Conservation (phyloP, 2,113 vertebrate species). For the Promerops cafer region DNA sequence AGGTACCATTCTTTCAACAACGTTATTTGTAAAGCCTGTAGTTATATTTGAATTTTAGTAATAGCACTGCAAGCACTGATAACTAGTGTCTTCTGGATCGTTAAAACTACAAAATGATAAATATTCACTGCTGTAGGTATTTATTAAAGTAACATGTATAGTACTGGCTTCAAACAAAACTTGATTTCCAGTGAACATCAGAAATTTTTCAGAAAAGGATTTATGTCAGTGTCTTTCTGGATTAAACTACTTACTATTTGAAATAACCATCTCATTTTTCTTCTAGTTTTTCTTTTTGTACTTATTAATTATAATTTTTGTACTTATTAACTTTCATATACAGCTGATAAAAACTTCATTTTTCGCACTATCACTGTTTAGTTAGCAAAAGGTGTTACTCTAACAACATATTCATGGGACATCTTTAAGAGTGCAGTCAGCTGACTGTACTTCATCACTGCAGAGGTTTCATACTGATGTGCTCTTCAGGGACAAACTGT, state of each 20-base stretch:
- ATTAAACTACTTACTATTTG: neutral
- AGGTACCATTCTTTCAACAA: neutral
- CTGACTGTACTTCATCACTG: neutral
- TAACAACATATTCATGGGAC: neutral
- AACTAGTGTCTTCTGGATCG: neutral
- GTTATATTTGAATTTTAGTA: neutral
- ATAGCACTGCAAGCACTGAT: neutral
- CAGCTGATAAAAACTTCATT: neutral
- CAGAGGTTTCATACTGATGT: neutral
- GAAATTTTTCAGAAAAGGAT: neutral
- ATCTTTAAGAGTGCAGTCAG: neutral
- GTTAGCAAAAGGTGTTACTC: neutral
- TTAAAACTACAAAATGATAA: neutral
- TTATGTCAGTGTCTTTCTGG: neutral
- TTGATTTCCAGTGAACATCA: neutral
- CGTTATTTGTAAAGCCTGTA: neutral
- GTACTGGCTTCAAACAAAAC: neutral
- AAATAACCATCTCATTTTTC: neutral
- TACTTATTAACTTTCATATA: neutral
- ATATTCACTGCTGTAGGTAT: neutral
- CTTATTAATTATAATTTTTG: neutral
- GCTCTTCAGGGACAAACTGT: neutral
- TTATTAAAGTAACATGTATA: neutral
- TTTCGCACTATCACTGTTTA: neutral
- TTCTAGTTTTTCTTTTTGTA: neutral